Percentiles rank a stretch among this genome's conserved stretches.
phyloP scores from a whole-genome alignment of 2,888 invertebrate genomes.

The Cephus rjabovi region DNA sequence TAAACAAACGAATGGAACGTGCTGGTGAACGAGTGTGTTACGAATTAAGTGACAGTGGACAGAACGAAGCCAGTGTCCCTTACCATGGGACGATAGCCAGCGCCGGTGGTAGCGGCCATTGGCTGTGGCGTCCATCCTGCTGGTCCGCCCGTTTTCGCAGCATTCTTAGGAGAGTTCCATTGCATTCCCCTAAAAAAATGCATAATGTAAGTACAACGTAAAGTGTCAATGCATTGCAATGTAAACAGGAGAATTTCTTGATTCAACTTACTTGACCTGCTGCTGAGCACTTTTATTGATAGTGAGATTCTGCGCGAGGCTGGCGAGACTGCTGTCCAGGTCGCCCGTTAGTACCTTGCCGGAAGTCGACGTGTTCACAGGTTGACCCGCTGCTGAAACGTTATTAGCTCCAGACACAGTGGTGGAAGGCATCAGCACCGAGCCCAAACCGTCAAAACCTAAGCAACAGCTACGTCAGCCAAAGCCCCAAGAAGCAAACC shows the following conservation, averaged over 20 bases:
- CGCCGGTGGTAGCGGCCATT: constrained; percentile 89
- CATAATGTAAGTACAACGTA: not conserved
- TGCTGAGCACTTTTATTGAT: constrained; percentile 82
- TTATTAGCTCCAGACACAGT: constrained; percentile 56
- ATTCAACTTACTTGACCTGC: constrained; percentile 79
- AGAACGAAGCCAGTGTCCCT: constrained; percentile 49
- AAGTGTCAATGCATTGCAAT: constrained; percentile 10
- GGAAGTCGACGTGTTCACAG: constrained; percentile 66
- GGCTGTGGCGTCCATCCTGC: constrained; percentile 89
- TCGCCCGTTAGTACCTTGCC: constrained; percentile 91
- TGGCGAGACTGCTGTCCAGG: constrained; percentile 92
- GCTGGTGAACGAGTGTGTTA: constrained; percentile 1
- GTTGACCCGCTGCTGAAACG: constrained; percentile 60
- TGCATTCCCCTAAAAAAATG: constrained; percentile 79
- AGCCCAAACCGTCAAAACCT: constrained; percentile 82
- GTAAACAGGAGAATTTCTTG: constrained; percentile 3
- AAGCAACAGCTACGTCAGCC: constrained; percentile 53
- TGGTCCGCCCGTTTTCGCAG: constrained; percentile 78
- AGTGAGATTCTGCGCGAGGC: constrained; percentile 91
- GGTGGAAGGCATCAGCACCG: constrained; percentile 74
- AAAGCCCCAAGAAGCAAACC: constrained; percentile 34
- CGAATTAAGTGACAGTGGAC: not conserved
- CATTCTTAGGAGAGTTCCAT: constrained; percentile 92
- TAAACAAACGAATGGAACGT: not conserved
- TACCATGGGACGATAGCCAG: constrained; percentile 90